Conservation (phyloP, 2,888 invertebrate genomes). For the Crioceris asparagi region DNA sequence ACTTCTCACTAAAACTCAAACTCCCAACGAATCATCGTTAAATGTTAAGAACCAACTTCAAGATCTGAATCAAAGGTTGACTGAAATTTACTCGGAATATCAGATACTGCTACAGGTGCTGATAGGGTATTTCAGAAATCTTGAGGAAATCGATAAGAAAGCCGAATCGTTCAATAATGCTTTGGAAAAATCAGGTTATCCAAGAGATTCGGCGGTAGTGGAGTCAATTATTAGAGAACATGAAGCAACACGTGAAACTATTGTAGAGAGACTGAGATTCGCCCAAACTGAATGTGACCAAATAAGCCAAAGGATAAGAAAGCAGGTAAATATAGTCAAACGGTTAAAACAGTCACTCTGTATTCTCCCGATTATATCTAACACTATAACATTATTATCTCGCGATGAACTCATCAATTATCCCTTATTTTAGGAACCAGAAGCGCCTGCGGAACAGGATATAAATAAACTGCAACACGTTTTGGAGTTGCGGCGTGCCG, state of each 20-base stretch:
- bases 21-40: constrained; percentile 43
- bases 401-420: constrained; percentile 14
- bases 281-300: constrained; percentile 57
- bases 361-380: neutral
- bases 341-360: constrained; percentile 3
- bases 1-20: constrained; percentile 49
- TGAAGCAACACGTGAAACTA: constrained; percentile 51
- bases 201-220: constrained; percentile 41
- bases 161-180: constrained; percentile 47
- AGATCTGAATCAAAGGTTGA: constrained; percentile 54
- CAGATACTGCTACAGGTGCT: constrained; percentile 58
- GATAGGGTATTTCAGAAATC: constrained; percentile 58
- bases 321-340: too few species aligned
- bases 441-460: constrained; percentile 54
- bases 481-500: constrained; percentile 47
- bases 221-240: constrained; percentile 50
- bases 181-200: constrained; percentile 32
- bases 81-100: constrained; percentile 59
- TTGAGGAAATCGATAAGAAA: constrained; percentile 50
- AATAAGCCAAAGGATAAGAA: constrained; percentile 54
- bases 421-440: constrained; percentile 45
- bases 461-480: constrained; percentile 54
- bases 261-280: constrained; percentile 55
- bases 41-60: constrained; percentile 54
- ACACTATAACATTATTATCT: neutral